These are phyloP conservation scores for Polydrusus tereticollis DNA, from an alignment of 2,888 invertebrate species.

Conservation along the genomic window DNA sequence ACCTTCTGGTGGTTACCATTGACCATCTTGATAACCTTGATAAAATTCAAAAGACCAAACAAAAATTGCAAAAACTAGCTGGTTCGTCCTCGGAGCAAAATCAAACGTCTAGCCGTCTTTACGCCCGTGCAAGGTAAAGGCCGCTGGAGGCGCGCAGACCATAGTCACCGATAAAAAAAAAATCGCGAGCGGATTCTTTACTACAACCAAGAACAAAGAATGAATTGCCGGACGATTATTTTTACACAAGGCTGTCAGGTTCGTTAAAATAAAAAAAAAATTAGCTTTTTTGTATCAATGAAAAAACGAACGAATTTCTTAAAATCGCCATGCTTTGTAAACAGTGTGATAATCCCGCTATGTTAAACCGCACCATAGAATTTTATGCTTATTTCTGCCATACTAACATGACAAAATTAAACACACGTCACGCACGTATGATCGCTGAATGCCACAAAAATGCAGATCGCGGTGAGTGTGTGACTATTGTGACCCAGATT, in stretches of 20 bases:
- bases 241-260: conserved; percentile 18
- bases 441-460: conserved; percentile 37
- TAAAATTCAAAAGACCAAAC: conserved; percentile 21
- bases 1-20: background rate
- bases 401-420: conserved; percentile 12
- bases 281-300: conserved; percentile 18
- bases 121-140: conserved; percentile 28
- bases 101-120: conserved; percentile 18
- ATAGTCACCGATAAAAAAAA: background rate
- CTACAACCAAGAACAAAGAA: conserved; percentile 5
- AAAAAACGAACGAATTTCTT: no score
- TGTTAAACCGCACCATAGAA: no score
- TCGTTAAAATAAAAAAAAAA: conserved; percentile 17
- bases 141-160: background rate
- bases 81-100: conserved; percentile 33
- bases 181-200: background rate
- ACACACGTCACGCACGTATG: conserved; percentile 35
- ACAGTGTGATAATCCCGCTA: no score
- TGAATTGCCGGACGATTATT: background rate
- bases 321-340: no score
- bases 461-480: conserved; percentile 29
- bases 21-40: conserved; percentile 27
- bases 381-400: background rate
- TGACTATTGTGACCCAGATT: conserved; percentile 53
- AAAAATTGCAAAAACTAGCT: conserved; percentile 20